Evolutionary conservation across 2,888 invertebrate species (phyloP).

Genomic region (Oligia latruncula): DNA sequence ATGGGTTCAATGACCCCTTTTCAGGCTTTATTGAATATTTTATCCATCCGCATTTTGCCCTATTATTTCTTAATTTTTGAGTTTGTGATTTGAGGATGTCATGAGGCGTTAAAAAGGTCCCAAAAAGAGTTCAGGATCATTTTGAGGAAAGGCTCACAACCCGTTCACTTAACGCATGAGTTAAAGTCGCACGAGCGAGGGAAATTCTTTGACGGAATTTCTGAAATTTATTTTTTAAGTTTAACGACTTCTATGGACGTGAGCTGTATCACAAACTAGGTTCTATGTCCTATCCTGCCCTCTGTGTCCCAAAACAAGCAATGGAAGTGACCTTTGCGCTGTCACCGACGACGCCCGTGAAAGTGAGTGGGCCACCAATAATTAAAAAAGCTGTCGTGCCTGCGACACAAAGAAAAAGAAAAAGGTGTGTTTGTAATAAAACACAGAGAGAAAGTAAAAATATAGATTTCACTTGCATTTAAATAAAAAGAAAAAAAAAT

Average conservation of each 20-base stretch:
- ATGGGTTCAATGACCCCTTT: not conserved
- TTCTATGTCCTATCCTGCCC: not conserved
- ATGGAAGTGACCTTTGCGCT: not conserved
- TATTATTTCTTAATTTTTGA: not conserved
- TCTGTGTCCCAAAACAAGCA: not conserved
- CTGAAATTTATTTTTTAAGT: not conserved
- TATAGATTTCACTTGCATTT: no score
- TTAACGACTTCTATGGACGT: not conserved
- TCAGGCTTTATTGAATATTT: not conserved
- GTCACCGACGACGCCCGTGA: not conserved
- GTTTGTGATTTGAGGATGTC: not conserved
- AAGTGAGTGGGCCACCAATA: not conserved
- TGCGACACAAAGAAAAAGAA: not conserved
- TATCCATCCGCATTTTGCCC: not conserved
- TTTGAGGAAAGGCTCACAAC: not conserved
- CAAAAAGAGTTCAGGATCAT: not conserved
- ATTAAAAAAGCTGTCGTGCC: no score
- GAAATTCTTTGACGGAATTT: not conserved
- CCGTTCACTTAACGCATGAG: conserved; percentile 10
- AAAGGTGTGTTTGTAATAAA: not conserved
- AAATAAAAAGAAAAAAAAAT: no score
- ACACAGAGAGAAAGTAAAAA: no score
- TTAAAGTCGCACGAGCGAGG: conserved; percentile 9
- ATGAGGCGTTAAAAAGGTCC: not conserved
- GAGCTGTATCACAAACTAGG: not conserved